Evolutionary conservation across 2,888 invertebrate species (phyloP).

Genomic region (Ashinkailepas kermadecensis): DNA sequence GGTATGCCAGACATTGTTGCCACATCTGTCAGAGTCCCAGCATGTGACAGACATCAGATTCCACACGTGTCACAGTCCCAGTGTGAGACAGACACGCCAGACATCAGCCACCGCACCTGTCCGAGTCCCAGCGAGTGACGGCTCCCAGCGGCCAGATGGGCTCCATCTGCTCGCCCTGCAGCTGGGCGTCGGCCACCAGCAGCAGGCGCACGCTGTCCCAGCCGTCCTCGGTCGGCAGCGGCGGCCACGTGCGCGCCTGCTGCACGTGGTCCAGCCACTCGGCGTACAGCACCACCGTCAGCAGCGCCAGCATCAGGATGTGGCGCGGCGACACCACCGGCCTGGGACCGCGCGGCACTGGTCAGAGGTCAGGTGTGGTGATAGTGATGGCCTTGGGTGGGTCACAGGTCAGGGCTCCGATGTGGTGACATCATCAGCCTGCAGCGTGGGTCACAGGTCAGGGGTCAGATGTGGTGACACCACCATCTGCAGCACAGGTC

Average conservation of each 20-base stretch:
- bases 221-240: background rate
- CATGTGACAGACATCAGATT: too few species aligned
- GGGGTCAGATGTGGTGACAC: too few species aligned
- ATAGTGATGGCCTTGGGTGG: too few species aligned
- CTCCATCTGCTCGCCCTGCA: conserved; percentile 7
- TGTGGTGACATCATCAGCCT: too few species aligned
- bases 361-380: background rate
- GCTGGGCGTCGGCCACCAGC: conserved; percentile 17
- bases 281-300: background rate
- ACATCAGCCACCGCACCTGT: conserved; percentile 12
- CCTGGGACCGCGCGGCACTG: background rate
- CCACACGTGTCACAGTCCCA: too few species aligned
- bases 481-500: too few species aligned
- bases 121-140: background rate
- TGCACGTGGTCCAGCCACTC: conserved; percentile 16
- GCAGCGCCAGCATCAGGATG: background rate
- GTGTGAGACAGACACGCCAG: background rate
- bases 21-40: too few species aligned
- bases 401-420: too few species aligned
- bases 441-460: too few species aligned
- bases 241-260: conserved; percentile 23
- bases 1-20: too few species aligned
- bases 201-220: background rate
- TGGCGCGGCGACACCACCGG: background rate
- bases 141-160: background rate